These are phyloP conservation scores for Petrolisthes cinctipes DNA, from an alignment of 2,888 invertebrate species.

Conservation along the genomic window DNA sequence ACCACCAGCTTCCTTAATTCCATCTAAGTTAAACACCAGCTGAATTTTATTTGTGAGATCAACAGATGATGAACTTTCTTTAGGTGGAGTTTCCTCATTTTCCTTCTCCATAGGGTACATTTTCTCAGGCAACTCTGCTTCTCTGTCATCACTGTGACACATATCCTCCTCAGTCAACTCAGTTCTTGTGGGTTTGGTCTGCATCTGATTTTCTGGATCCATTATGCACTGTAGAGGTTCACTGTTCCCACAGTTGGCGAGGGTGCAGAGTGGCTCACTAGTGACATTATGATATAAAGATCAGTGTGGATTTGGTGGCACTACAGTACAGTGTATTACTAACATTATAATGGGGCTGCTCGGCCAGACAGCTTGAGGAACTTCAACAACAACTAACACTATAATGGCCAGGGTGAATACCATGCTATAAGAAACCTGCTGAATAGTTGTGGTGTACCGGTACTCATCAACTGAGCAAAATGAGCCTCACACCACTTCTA, in stretches of 20 bases:
- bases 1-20: background rate
- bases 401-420: no score
- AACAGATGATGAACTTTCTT: background rate
- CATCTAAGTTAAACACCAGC: background rate
- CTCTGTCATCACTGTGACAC: background rate
- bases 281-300: no score
- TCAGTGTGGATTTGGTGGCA: no score
- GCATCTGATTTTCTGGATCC: background rate
- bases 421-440: no score
- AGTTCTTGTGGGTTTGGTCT: background rate
- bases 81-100: background rate
- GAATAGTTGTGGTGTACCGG: no score
- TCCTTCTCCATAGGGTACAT: background rate
- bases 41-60: background rate
- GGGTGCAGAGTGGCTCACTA: no score
- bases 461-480: no score
- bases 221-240: background rate
- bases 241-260: background rate
- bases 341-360: no score
- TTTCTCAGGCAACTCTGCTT: background rate
- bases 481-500: no score
- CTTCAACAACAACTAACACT: no score
- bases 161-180: background rate
- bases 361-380: no score
- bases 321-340: no score